phyloP scores from a whole-genome alignment of 1,140 invertebrate species.

The Drosophila aff. region DNA sequence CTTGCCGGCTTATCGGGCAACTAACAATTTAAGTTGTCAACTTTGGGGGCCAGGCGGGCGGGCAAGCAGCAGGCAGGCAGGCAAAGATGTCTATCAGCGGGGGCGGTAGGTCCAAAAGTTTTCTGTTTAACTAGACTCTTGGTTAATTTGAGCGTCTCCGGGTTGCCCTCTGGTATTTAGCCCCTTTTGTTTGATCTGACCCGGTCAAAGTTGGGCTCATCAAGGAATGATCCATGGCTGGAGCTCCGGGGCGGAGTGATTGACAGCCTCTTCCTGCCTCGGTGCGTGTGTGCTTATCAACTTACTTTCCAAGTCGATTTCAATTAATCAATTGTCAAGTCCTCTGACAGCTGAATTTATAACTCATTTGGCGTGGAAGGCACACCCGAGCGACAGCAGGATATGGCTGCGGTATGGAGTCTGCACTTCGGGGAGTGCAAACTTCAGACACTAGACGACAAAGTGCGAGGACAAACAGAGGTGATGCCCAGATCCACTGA shows the following conservation, averaged over 20 bases:
- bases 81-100: conserved; percentile 46
- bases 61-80: conserved; percentile 4
- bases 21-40: conserved; percentile 82
- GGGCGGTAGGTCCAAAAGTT: conserved; percentile 45
- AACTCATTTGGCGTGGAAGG: conserved; percentile 51
- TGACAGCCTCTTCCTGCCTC: conserved; percentile 40
- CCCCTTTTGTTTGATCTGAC: conserved; percentile 61
- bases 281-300: conserved; percentile 53
- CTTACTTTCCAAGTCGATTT: conserved; percentile 74
- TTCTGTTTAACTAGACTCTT: conserved; percentile 75
- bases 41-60: conserved; percentile 35
- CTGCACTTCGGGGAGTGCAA: background rate
- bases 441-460: conserved; percentile 35
- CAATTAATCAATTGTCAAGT: conserved; percentile 82
- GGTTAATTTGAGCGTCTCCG: conserved; percentile 66
- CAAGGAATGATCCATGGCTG: conserved; percentile 69
- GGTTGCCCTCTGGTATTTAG: conserved; percentile 19
- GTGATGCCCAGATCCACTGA: conserved; percentile 23
- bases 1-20: conserved; percentile 62
- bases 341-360: conserved; percentile 79
- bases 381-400: conserved; percentile 23
- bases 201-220: conserved; percentile 68
- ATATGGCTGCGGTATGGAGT: conserved; percentile 13
- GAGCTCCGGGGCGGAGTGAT: conserved; percentile 12
- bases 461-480: conserved; percentile 52